phyloP scores from a whole-genome alignment of 2,888 invertebrate species.

The Hipparchia semele region DNA sequence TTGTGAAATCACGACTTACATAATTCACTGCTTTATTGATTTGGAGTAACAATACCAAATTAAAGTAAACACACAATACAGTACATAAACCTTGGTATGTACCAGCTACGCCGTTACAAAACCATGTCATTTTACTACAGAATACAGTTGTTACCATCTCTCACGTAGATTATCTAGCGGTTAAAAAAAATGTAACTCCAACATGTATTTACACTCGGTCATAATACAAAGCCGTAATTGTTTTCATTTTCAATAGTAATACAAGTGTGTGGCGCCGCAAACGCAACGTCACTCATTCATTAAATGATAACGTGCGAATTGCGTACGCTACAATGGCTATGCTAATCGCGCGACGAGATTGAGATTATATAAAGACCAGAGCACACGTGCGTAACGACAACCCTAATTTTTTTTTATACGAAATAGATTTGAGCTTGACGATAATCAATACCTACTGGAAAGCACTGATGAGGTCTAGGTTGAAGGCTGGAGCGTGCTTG shows the following conservation, averaged over 20 bases:
- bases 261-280: slow-evolving; percentile 20
- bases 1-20: no score
- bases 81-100: neutral
- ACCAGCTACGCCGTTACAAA: neutral
- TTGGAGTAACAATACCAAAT: no score
- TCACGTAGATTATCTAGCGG: neutral
- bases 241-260: slow-evolving; percentile 30
- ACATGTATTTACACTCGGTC: slow-evolving; percentile 26
- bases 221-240: slow-evolving; percentile 17
- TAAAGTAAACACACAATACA: no score
- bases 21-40: no score
- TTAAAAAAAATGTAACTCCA: slow-evolving; percentile 7
- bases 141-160: no score
- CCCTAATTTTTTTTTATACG: no score
- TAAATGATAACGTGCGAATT: slow-evolving; percentile 20
- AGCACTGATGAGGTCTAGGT: no score
- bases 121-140: neutral
- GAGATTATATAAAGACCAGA: slow-evolving; percentile 61
- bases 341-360: slow-evolving; percentile 73
- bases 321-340: slow-evolving; percentile 68
- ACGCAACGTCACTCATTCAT: slow-evolving; percentile 37
- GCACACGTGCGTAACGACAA: neutral
- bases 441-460: no score
- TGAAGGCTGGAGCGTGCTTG: no score
- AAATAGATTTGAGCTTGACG: no score